Base-by-base conservation (phyloP, 1,140 invertebrate species). In the Hylyphantes graminicola region DNA sequence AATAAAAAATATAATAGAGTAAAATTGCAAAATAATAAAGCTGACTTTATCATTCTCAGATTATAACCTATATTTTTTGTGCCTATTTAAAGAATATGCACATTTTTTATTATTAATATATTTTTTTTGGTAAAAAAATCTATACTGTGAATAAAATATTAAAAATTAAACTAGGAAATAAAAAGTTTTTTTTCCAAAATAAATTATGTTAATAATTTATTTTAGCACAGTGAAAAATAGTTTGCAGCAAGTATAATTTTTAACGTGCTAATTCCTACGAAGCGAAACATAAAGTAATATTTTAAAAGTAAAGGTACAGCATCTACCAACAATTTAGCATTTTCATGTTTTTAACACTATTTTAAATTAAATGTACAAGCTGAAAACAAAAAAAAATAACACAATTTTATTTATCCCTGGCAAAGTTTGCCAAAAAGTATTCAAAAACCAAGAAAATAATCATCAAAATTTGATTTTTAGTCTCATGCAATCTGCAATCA, bases 401-500 rank as follows among this genome's bases (percentile, higher is more conserved):
- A 59, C 12, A 59, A 9, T n/a, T n/a, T 13, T 13, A 59, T 59
- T 59, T 59, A 13, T 59, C 2, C 12, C 12, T 59, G 12, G n/a
- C 57, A 59, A 59, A 59, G 12, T 12, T 59, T 35, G 35, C 35
- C 35, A 35, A 35, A 59, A 4, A 59, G 57, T 12, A 59, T 13
- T 59, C 12, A 9, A 59, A 59, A 59, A 59, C 3, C 57, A 59
- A 59, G 57, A 59, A 59, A 59, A n/a, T n/a, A n/a, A 59, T 35
- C 35, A 35, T 35, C 35, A 59, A 59, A 59, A 59, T 13, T 12
- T n/a, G n/a, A 7, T 59, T 4, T 50, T 50, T 70, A n/a, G 51
- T 48, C 68, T 13, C 10, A 70, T 53, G 68, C 51, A 70, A 70
- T 70, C n/a, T 51, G 54, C 9, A 70, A 54, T 53, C 68, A 70